Percentiles rank a stretch among this genome's conserved stretches.
Conservation (phyloP, 2,113 vertebrate genomes). For the Pycnonotus jocosus region DNA sequence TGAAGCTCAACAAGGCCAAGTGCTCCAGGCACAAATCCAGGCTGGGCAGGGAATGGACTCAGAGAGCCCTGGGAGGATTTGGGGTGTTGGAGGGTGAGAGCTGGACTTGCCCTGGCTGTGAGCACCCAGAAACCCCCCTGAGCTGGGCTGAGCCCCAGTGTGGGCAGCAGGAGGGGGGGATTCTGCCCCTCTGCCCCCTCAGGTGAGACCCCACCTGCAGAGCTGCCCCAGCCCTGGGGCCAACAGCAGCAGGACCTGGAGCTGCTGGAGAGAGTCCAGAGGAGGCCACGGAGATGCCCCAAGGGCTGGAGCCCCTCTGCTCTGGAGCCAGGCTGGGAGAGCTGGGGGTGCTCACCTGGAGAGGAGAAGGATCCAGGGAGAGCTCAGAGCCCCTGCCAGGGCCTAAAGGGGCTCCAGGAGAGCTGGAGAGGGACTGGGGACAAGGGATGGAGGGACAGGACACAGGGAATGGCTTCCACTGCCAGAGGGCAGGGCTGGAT, state of each 20-base stretch:
- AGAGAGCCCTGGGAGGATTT: background rate
- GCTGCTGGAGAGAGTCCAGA: background rate
- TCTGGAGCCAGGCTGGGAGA: background rate
- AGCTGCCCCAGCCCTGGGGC: background rate
- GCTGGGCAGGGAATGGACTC: background rate
- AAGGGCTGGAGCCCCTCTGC: background rate
- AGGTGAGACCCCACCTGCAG: background rate
- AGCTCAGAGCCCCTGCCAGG: background rate
- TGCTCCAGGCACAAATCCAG: background rate
- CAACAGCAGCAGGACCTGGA: background rate
- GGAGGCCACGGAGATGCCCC: accelerated
- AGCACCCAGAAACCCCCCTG: background rate
- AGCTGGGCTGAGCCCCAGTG: background rate
- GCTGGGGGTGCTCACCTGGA: background rate
- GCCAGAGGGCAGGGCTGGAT: background rate
- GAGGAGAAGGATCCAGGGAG: background rate
- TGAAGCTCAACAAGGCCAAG: background rate
- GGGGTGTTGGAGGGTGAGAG: background rate
- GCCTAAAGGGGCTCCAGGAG: background rate
- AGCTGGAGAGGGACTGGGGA: background rate
- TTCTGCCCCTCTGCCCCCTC: background rate
- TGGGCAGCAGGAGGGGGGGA: background rate
- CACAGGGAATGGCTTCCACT: background rate
- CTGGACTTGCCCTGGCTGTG: accelerated
- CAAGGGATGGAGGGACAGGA: background rate